Evolutionary conservation across 2,797 vertebrate genomes (phyloP).

Genomic region (Phyllotis vaccarum): DNA sequence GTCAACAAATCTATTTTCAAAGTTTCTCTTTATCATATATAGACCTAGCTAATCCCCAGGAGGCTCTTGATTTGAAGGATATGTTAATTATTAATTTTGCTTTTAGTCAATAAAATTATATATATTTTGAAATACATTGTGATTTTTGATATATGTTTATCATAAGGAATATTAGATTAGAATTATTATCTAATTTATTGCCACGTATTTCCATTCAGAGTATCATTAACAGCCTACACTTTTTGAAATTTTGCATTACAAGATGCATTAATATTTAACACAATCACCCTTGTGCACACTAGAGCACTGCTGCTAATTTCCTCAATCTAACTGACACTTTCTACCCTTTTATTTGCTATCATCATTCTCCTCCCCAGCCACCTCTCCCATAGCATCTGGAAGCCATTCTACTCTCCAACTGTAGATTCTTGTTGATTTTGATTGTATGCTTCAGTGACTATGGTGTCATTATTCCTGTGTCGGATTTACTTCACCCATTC

Average conservation of each 20-base stretch:
- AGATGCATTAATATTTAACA: background rate
- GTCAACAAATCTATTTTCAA: background rate
- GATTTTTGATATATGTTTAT: background rate
- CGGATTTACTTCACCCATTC: background rate
- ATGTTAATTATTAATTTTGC: background rate
- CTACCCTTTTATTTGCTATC: no score
- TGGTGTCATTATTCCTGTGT: background rate
- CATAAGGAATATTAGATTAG: background rate
- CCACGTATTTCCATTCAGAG: background rate
- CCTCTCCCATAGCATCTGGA: background rate
- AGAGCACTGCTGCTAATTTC: background rate
- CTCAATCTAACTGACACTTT: background rate
- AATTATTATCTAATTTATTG: background rate
- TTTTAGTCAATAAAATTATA: background rate
- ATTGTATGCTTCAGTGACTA: background rate
- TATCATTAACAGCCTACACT: background rate
- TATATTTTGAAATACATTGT: background rate
- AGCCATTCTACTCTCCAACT: background rate
- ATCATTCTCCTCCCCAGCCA: fast-evolving
- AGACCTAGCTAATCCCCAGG: background rate
- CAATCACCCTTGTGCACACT: background rate
- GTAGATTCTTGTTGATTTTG: background rate
- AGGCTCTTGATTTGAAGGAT: constrained; percentile 11
- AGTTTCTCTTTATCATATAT: background rate
- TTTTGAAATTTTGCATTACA: background rate